These are phyloP conservation scores for Falco biarmicus DNA, from an alignment of 2,797 vertebrate genomes.

Conservation along the genomic window DNA sequence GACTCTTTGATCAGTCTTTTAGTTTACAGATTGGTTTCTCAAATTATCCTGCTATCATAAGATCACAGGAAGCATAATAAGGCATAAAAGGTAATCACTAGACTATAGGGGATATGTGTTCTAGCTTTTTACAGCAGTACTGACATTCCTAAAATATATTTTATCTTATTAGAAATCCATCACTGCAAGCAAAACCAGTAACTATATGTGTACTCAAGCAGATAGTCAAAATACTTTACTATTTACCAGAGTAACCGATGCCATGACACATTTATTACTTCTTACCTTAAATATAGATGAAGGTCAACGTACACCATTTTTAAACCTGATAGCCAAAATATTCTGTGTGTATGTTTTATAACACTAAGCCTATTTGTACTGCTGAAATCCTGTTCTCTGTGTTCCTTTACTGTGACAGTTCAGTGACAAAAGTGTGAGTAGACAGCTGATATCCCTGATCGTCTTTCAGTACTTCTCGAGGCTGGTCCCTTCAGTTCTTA, in stretches of 20 bases:
- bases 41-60: background rate
- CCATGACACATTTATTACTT: background rate
- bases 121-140: background rate
- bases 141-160: background rate
- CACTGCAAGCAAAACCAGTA: background rate
- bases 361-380: background rate
- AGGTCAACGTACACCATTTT: background rate
- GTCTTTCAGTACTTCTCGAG: background rate
- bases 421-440: background rate
- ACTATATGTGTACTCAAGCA: background rate
- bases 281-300: background rate
- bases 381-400: background rate
- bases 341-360: background rate
- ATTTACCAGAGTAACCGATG: background rate
- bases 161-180: background rate
- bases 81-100: background rate
- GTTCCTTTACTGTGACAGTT: background rate
- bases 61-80: background rate
- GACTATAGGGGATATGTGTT: background rate
- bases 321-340: background rate
- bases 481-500: background rate
- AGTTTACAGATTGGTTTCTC: background rate
- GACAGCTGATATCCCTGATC: fast-evolving
- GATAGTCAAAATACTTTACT: background rate
- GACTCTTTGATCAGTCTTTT: background rate